Base-by-base conservation (phyloP, 2,113 vertebrate genomes). In the human region DNA sequence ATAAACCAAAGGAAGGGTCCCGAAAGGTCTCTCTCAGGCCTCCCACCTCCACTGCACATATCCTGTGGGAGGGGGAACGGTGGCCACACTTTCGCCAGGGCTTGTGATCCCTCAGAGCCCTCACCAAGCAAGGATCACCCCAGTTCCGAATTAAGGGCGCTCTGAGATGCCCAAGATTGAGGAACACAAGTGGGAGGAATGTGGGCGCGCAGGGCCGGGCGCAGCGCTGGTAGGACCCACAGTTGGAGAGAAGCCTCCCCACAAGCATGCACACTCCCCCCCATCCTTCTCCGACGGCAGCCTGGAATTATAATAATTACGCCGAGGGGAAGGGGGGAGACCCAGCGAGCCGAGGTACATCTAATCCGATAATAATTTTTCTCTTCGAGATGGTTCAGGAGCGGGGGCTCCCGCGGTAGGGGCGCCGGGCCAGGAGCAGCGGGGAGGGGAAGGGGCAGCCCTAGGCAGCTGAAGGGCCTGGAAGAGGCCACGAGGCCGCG, bases 291-390 rank as follows among this genome's bases (percentile, higher is more conserved):
- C 94, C 94, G 94, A 97, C 94, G 87, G 96, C 96, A 76, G 97
- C 93, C 96, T 93, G 97, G 97, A 97, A 97, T 98, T 97, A 98
- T 94, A 93, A 97, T 98, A 98, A 98, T 98, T 97, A 97, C 55
- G 92, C 94, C 79, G 64, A 96, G 83, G 96, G 97, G 93, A 97
- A 97, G 95, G 94, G 85, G 94, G 90, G 85, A 83, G 43, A 83
- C 73, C 4, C 40, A 95, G 96, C 30, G n/a, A 95, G 93, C 79
- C 50, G 78, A 91, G 96, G 97, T 96, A 98, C 96, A 96, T 97
- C 96, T 98, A 98, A 98, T 97, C 98, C 97, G 98, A 98, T 98
- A 98, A 98, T 98, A 96, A 98, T 98, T 98, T 98, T 97, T 98
- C 97, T 98, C 96, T 96, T 94, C 86, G 93, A 92, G 96, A 97